These are phyloP conservation scores for Pampus argenteus DNA, from an alignment of 2,797 vertebrate species.

Conservation along the genomic window DNA sequence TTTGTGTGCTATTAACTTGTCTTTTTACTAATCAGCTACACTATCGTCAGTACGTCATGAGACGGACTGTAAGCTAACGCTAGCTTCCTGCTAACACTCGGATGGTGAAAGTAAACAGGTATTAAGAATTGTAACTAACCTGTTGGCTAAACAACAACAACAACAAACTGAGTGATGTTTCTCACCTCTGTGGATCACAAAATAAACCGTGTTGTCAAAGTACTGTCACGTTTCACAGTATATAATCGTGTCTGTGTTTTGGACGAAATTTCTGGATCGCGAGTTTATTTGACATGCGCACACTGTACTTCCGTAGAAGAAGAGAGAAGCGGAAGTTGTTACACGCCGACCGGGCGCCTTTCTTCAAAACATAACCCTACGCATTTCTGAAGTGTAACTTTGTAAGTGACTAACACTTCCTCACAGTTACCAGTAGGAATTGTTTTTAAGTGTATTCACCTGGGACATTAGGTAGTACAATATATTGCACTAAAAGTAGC, in stretches of 20 bases:
- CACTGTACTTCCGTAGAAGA: slow-evolving; percentile 31
- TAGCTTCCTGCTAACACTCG: slow-evolving; percentile 23
- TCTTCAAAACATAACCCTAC: slow-evolving; percentile 53
- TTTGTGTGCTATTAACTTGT: not conserved
- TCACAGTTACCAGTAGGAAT: not conserved
- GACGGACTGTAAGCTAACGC: slow-evolving; percentile 22
- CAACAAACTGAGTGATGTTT: not conserved
- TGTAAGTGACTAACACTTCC: slow-evolving; percentile 31
- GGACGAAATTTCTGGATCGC: slow-evolving; percentile 37
- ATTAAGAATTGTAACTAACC: not conserved
- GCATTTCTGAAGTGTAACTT: not conserved
- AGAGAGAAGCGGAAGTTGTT: slow-evolving; percentile 50
- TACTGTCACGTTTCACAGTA: not conserved
- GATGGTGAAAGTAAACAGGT: not conserved
- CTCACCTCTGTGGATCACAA: slow-evolving; percentile 30
- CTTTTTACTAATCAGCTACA: not conserved
- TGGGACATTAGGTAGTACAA: fast-evolving
- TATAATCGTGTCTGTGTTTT: not conserved
- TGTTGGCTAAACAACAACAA: not conserved
- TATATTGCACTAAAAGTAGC: fast-evolving
- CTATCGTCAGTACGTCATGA: not conserved
- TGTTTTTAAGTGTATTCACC: not conserved
- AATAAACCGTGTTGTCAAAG: not conserved
- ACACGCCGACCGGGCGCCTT: slow-evolving; percentile 15
- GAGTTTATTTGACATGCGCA: slow-evolving; percentile 16